Base-by-base conservation (phyloP, 1,140 invertebrate genomes). In the Hyles vespertilio region DNA sequence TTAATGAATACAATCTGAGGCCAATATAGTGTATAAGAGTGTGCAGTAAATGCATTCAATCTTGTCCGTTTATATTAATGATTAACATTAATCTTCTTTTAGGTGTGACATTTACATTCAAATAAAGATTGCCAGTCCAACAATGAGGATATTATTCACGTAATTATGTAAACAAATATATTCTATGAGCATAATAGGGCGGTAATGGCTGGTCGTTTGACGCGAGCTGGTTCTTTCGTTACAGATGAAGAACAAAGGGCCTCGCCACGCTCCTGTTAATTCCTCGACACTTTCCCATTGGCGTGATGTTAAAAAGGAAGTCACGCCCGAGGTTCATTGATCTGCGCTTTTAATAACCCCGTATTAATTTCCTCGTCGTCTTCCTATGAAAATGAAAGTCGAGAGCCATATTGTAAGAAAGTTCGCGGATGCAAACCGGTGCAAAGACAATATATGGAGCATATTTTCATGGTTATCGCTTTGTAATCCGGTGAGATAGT, bases 261-360 rank as follows among this genome's bases (percentile, higher is more conserved):
- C 63, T 72, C 68, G 73, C 73, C 59, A 79, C 79, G 76, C 71
- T 79, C 71, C 76, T 80, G 71, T 83, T 82, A 77, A 77, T 80
- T 77, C 74, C 61, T 70, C 65, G 68, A 73, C 78, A 75, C 79
- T 81, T 84, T 84, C 82, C 72, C 81, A 81, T 69, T 74, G 72
- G 65, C 58, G 53, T 63, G 69, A 69, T 70, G 71, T 81, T 87
- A 80, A 87, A 83, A 72, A 85, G 84, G 84, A 87, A 85, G 82
- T 85, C 84, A 87, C 82, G 84, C 75, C 63, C 58, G 51, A 61
- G 72, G 82, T 74, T 85, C 81, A 70, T 76, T 81, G 79, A 61
- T 67, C 77, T 63, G 63, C 40, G 58, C 58, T 51, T 69, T 70
- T 70, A 69, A 67, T 70, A 61, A 77, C 60, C 65, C 22, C 22